These are phyloP conservation scores for Vesta saturnalis DNA, from an alignment of 2,888 invertebrate species.

Conservation along the genomic window DNA sequence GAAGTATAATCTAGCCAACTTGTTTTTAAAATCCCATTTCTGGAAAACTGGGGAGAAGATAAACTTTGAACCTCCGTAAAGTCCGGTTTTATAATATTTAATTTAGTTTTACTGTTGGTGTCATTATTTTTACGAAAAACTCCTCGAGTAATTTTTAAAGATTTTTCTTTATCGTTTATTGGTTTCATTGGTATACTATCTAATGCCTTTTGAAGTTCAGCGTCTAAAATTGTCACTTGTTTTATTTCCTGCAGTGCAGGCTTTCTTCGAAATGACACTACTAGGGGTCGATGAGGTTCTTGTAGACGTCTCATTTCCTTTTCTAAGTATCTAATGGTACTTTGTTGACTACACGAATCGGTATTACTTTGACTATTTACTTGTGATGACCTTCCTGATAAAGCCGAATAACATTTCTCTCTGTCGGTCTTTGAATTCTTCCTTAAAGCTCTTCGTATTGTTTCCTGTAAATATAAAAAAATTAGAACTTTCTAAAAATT, in stretches of 20 bases:
- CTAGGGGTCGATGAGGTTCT: conserved; percentile 58
- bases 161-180: conserved; percentile 20
- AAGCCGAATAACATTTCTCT: conserved; percentile 57
- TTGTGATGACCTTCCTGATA: conserved; percentile 57
- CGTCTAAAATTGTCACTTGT: conserved; percentile 45
- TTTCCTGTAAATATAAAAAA: conserved; percentile 50
- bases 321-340: conserved; percentile 58
- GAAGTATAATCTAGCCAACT: conserved; percentile 23
- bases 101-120: conserved; percentile 14
- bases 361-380: conserved; percentile 57
- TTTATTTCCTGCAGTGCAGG: conserved; percentile 37
- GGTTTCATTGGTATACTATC: conserved; percentile 44
- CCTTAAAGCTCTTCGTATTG: conserved; percentile 54
- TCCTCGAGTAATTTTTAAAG: conserved; percentile 18
- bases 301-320: conserved; percentile 58
- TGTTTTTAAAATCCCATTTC: conserved; percentile 19
- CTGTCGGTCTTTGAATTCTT: conserved; percentile 48
- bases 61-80: conserved; percentile 33
- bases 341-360: conserved; percentile 58
- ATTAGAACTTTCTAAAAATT: too few species aligned
- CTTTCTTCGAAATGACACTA: conserved; percentile 59
- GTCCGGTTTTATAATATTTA: conserved; percentile 21
- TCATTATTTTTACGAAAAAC: conserved; percentile 20
- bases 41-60: conserved; percentile 14
- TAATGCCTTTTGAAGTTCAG: conserved; percentile 49